Conservation (phyloP, 1,140 invertebrate species). For the Drosophila pseudoananassae region DNA sequence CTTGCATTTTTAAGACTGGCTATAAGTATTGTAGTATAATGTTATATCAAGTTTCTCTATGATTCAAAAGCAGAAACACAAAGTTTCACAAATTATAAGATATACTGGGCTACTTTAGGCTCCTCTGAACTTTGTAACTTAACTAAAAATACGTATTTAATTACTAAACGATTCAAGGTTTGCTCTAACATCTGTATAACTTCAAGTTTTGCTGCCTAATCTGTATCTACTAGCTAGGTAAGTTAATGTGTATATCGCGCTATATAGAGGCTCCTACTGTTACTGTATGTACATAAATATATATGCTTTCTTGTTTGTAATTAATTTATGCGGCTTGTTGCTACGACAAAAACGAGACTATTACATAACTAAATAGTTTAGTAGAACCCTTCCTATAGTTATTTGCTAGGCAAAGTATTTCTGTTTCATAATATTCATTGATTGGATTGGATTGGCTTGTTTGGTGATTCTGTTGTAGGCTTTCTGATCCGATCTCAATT, state of each 20-base stretch:
- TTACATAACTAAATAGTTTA: conserved; percentile 56
- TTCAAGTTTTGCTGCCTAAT: conserved; percentile 45
- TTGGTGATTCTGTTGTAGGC: conserved; percentile 16
- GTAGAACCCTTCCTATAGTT: conserved; percentile 20
- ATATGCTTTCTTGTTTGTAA: conserved; percentile 34
- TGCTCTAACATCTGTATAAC: conserved; percentile 29
- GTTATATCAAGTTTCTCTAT: conserved; percentile 22
- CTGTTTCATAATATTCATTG: conserved; percentile 28
- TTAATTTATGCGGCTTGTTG: conserved; percentile 47
- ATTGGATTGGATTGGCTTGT: conserved; percentile 11
- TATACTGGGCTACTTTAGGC: conserved; percentile 12
- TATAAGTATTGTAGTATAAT: conserved; percentile 37
- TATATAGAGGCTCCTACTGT: conserved; percentile 33
- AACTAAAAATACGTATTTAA: conserved; percentile 43
- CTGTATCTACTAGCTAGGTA: conserved; percentile 26
- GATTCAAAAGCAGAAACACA: conserved; percentile 37
- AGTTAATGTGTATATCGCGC: conserved; percentile 32
- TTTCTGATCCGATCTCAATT: conserved; percentile 35
- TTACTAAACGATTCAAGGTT: conserved; percentile 35
- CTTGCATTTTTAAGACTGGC: conserved; percentile 59
- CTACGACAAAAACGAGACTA: conserved; percentile 58
- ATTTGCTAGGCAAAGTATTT: conserved; percentile 33
- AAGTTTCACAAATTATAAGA: conserved; percentile 18
- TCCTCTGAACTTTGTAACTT: conserved; percentile 35
- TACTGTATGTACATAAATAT: conserved; percentile 37